Evolutionary conservation across 2,797 vertebrate species (phyloP).

Genomic region (Limnodromus scolopaceus): DNA sequence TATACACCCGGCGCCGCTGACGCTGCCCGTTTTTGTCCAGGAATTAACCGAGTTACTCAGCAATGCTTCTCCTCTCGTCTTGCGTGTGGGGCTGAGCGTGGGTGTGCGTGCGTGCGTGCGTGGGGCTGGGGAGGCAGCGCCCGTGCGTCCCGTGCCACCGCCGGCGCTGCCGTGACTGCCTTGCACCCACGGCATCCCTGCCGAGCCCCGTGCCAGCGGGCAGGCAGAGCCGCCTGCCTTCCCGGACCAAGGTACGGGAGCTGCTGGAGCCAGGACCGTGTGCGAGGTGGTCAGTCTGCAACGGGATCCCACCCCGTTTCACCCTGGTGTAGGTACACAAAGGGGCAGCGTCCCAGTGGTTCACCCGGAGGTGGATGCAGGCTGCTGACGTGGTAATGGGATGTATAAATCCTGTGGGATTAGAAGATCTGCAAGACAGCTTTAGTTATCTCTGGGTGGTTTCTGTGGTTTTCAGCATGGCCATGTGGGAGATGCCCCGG

Average conservation of each 20-base stretch:
- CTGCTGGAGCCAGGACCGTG: not conserved
- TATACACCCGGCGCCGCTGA: accelerated
- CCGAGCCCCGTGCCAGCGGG: not conserved
- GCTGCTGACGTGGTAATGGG: not conserved
- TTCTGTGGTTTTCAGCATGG: not conserved
- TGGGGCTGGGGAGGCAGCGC: not conserved
- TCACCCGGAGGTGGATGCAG: accelerated
- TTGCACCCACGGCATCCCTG: not conserved
- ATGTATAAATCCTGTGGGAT: not conserved
- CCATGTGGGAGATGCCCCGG: not conserved
- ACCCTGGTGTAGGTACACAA: not conserved
- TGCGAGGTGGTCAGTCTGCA: not conserved
- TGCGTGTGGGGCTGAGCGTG: not conserved
- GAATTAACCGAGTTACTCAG: not conserved
- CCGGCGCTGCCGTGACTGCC: not conserved
- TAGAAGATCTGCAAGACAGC: not conserved
- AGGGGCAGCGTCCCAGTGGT: not conserved
- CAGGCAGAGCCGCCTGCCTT: not conserved
- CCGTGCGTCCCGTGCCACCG: accelerated
- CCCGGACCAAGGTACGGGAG: accelerated
- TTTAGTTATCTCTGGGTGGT: not conserved
- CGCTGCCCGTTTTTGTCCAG: not conserved
- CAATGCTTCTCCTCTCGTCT: not conserved
- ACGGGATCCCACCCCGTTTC: accelerated
- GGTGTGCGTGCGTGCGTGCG: accelerated